Evolutionary conservation across 2,113 vertebrate genomes (phyloP).

Genomic region (Monopterus albus): DNA sequence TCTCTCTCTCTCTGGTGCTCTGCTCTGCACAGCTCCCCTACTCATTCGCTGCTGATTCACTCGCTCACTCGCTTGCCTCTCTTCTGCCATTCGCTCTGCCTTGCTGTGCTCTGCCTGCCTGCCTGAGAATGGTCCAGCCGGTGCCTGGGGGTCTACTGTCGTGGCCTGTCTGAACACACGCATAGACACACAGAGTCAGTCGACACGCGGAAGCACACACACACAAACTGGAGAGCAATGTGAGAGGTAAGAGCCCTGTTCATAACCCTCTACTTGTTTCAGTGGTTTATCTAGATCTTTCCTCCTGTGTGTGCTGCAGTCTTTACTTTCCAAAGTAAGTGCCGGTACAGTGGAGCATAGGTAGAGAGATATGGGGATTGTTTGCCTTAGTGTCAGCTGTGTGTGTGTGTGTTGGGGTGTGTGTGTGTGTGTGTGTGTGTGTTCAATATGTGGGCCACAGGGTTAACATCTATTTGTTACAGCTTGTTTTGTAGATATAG

Average conservation of each 20-base stretch:
- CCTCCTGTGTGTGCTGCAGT: conserved; percentile 66
- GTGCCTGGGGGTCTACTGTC: conserved; percentile 85
- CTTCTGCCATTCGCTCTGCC: conserved; percentile 75
- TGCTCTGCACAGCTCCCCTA: conserved; percentile 68
- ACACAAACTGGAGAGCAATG: conserved; percentile 77
- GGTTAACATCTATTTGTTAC: conserved; percentile 68
- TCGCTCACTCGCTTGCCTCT: conserved; percentile 73
- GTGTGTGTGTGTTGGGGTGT: conserved; percentile 21
- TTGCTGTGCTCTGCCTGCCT: conserved; percentile 72
- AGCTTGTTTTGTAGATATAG: conserved; percentile 59
- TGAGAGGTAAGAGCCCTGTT: conserved; percentile 83
- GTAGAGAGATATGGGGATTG: conserved; percentile 47
- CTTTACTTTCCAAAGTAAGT: conserved; percentile 70
- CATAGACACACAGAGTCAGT: conserved; percentile 63
- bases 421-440: no score
- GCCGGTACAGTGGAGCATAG: conserved; percentile 42
- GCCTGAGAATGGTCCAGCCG: conserved; percentile 85
- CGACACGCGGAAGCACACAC: conserved; percentile 65
- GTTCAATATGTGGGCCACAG: conserved; percentile 47
- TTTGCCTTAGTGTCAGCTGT: conserved; percentile 50
- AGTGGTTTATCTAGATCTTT: conserved; percentile 70
- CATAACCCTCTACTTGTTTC: conserved; percentile 60
- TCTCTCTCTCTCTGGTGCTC: conserved; percentile 65
- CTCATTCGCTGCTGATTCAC: conserved; percentile 77
- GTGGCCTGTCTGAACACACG: conserved; percentile 82